Evolutionary conservation across 23 tunicate genomes (phyloP), one percentile per base, ranked within the genome.

Genomic region (Halocynthia roretzi): DNA sequence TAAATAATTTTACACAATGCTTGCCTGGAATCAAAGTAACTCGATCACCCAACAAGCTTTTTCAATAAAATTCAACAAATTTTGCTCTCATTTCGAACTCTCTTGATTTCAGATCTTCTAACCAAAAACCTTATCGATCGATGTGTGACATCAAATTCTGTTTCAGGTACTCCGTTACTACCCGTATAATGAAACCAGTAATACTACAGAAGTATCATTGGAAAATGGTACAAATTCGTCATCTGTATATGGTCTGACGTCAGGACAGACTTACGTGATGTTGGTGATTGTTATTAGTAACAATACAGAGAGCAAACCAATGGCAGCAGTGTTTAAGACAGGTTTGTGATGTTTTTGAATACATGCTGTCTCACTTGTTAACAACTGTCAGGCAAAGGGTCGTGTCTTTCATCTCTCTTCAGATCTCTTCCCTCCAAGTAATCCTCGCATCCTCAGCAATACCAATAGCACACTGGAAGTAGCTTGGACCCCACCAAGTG

Each of bases 401-500:
- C 8, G 0, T 18, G 14, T 76, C 15, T 12, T 66, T 58, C 53
- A 20, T 78, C 12, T 71, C 15, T 77, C 54, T 21, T 7, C 68
- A 81, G 84, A 22, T 19, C 76, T 78, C 2, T 10, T 15, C 7
- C 63, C 78, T 50, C 61, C 61, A 50, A 19, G 53, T 12, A 81
- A 81, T 52, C 74, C 71, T 14, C 22, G 7, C 19, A 50, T 53
- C 10, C 50, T 17, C 17, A 54, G 50, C 15, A 75, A 55, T 2
- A 71, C 75, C 19, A 60, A 56, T 21, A 54, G 19, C 48, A 71
- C 40, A 7, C 7, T 71, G 11, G 50, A 62, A 17, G 62, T 81
- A 11, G 18, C 63, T n/a, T 81, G 84, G 84, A 54, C 40, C 56
- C 22, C 79, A 23, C 77, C 88, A 6, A 69, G 67, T 10, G 67